These are phyloP conservation scores for Drosophila atripex DNA, from an alignment of 2,888 invertebrate genomes.

Conservation along the genomic window DNA sequence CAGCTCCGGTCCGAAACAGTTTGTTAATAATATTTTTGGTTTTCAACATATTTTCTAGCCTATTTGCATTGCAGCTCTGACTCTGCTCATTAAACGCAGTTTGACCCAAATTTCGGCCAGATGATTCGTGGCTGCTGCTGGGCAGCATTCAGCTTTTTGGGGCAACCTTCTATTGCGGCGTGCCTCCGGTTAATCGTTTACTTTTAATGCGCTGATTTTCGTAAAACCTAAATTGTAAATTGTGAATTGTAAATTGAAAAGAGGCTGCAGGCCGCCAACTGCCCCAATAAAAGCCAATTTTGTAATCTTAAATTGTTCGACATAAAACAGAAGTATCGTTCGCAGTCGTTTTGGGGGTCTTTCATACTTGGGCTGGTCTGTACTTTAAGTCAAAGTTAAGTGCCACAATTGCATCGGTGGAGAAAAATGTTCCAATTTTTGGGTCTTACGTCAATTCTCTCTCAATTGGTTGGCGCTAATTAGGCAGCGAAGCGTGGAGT, in stretches of 20 bases:
- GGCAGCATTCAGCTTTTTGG: constrained; percentile 30
- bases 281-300: constrained; percentile 55
- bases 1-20: constrained; percentile 40
- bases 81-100: constrained; percentile 44
- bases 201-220: constrained; percentile 72
- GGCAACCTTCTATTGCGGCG: constrained; percentile 36
- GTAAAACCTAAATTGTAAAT: constrained; percentile 54
- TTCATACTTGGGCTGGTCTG: constrained; percentile 57
- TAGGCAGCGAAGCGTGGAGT: constrained; percentile 67
- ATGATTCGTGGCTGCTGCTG: constrained; percentile 56
- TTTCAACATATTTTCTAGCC: constrained; percentile 12
- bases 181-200: constrained; percentile 59
- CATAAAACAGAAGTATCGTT: constrained; percentile 39
- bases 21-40: constrained; percentile 52
- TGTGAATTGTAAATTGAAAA: constrained; percentile 55
- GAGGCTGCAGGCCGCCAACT: constrained; percentile 33
- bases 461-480: constrained; percentile 65
- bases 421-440: constrained; percentile 65
- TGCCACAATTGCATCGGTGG: constrained; percentile 61
- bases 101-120: constrained; percentile 70
- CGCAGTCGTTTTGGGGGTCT: constrained; percentile 27
- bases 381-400: constrained; percentile 77
- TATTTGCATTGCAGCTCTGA: constrained; percentile 36
- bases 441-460: constrained; percentile 56
- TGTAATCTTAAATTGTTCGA: constrained; percentile 73